Percentiles rank a stretch among this genome's conserved stretches.
These are phyloP conservation scores for Kuschelorhynchus macadamiae DNA, from an alignment of 2,888 invertebrate species.

Conservation along the genomic window DNA sequence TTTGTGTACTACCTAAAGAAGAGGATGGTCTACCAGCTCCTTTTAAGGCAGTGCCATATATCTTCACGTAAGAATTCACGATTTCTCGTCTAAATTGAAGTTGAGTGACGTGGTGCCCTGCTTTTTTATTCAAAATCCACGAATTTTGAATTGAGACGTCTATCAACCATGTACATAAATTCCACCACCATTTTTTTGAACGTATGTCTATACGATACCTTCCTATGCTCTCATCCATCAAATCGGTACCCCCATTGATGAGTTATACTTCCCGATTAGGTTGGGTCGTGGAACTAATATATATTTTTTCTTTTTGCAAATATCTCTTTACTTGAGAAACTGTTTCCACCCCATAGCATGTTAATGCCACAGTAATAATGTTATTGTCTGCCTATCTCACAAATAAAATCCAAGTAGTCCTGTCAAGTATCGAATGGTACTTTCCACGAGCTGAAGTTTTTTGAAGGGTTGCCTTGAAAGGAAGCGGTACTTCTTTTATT, in stretches of 20 bases:
- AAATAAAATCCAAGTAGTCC: too few species aligned
- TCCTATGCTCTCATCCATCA: constrained; percentile 19
- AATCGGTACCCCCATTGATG: constrained; percentile 2
- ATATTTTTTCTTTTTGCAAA: constrained; percentile 14
- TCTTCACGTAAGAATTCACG: constrained; percentile 30
- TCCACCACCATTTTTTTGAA: constrained; percentile 20
- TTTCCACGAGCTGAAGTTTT: too few species aligned
- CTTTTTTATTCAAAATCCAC: neutral
- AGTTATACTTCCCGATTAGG: constrained; percentile 11
- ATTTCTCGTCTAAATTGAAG: constrained; percentile 32
- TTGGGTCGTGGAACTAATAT: constrained; percentile 8
- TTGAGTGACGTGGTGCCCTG: constrained; percentile 6
- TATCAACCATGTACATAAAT: constrained; percentile 5
- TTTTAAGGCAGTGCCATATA: constrained; percentile 30
- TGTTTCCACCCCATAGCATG: neutral
- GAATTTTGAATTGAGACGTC: constrained; percentile 3
- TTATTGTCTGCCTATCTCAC: too few species aligned
- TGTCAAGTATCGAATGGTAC: too few species aligned
- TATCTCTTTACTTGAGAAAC: constrained; percentile 11
- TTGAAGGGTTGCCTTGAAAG: too few species aligned
- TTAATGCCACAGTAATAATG: constrained; percentile 1
- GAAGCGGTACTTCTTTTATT: too few species aligned
- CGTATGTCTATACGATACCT: constrained; percentile 8
- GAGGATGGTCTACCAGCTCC: constrained; percentile 27
- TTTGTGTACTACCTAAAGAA: constrained; percentile 3